Evolutionary conservation across 2,113 vertebrate genomes (phyloP).

Genomic region (Polypterus bichir): DNA sequence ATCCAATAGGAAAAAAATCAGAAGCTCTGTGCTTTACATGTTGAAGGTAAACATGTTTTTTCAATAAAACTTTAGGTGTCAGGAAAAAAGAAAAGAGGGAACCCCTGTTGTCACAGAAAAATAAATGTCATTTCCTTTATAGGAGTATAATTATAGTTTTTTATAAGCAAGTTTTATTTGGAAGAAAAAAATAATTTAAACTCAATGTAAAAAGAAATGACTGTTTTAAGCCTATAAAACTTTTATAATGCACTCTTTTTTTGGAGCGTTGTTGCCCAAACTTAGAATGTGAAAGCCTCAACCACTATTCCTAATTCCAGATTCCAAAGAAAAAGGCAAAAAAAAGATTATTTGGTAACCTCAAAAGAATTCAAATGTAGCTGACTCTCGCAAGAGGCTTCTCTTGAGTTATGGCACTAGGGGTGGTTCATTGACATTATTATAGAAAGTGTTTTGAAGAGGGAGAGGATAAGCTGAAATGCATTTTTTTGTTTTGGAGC

Average conservation of each 20-base stretch:
- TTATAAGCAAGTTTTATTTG: slow-evolving; percentile 3
- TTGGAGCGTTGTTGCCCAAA: slow-evolving; percentile 12
- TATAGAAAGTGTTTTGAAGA: neutral
- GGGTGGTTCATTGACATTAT: neutral
- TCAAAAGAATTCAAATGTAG: slow-evolving; percentile 3
- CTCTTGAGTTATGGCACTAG: neutral
- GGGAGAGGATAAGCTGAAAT: neutral
- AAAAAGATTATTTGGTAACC: slow-evolving; percentile 1
- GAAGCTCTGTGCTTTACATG: too few relatives aligned
- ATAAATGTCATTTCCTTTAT: slow-evolving; percentile 9
- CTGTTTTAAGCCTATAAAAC: slow-evolving; percentile 14
- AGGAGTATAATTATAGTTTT: slow-evolving; percentile 3
- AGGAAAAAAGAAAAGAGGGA: neutral
- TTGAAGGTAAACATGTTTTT: too few relatives aligned
- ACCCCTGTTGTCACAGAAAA: neutral
- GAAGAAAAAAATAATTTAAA: slow-evolving; percentile 9
- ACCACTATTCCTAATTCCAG: slow-evolving; percentile 17
- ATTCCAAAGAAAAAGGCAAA: slow-evolving; percentile 2
- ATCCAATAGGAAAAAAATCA: too few relatives aligned
- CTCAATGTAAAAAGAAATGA: slow-evolving; percentile 10
- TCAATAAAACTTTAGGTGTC: too few relatives aligned
- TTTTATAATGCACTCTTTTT: slow-evolving; percentile 11
- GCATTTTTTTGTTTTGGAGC: neutral
- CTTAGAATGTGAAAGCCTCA: slow-evolving; percentile 8
- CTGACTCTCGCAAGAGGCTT: neutral